Evolutionary conservation across 1,140 invertebrate genomes (phyloP).

Genomic region (Campoletis sonorensis): DNA sequence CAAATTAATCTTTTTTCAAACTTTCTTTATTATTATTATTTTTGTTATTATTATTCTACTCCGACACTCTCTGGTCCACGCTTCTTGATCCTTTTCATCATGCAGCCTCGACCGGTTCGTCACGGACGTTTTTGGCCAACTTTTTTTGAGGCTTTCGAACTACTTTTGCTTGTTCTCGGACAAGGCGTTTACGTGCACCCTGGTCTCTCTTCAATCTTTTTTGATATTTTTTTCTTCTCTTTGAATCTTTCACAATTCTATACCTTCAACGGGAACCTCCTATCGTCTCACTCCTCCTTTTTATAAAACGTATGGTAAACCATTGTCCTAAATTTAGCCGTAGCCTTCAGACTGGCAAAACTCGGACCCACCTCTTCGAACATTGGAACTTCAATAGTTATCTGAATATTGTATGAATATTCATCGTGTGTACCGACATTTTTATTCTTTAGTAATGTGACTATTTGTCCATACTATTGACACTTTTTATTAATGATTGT

Average conservation of each 20-base stretch:
- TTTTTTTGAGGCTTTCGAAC: not conserved
- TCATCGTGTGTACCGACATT: not conserved
- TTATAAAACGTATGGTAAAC: not conserved
- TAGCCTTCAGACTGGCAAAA: constrained; percentile 4
- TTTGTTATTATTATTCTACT: too few relatives aligned
- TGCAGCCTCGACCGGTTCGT: constrained; percentile 54
- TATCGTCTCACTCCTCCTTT: constrained; percentile 41
- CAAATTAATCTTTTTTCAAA: constrained; percentile 59
- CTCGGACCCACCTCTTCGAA: not conserved
- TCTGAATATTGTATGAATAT: constrained; percentile 19
- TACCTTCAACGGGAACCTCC: constrained; percentile 31
- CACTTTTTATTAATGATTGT: not conserved
- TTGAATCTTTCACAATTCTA: constrained; percentile 20
- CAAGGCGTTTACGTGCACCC: not conserved
- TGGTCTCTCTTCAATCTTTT: constrained; percentile 2
- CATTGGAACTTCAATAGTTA: not conserved
- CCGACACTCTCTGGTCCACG: not conserved
- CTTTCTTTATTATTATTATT: constrained; percentile 6
- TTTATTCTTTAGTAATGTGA: not conserved
- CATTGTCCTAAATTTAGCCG: constrained; percentile 25
- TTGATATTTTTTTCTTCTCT: constrained; percentile 43
- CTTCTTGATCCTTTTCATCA: constrained; percentile 28
- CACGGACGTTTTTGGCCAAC: constrained; percentile 46
- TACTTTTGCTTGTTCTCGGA: constrained; percentile 9
- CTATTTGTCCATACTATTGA: not conserved